Conservation (phyloP, 2,113 vertebrate genomes). For the Eolophus roseicapilla region DNA sequence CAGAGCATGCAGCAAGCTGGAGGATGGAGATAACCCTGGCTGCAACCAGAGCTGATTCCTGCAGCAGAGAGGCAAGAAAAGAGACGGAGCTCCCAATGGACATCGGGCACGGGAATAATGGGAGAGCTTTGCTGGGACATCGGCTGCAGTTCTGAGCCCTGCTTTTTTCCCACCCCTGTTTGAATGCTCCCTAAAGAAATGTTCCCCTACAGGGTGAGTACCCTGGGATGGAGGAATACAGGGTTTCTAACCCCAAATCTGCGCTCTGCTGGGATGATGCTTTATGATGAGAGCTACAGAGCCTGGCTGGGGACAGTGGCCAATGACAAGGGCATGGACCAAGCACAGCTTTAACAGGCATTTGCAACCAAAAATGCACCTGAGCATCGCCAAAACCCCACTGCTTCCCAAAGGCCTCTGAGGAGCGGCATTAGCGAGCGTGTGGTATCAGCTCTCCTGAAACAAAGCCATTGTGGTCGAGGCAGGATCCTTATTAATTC, state of each 20-base stretch:
- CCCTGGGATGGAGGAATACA: neutral
- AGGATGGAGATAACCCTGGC: conserved; percentile 43
- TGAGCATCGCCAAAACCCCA: conserved; percentile 8
- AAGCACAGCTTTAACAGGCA: neutral
- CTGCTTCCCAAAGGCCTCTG: conserved; percentile 2
- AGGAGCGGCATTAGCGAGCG: neutral
- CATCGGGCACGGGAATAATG: neutral
- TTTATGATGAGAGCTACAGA: neutral
- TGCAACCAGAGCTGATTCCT: neutral
- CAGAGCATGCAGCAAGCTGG: conserved; percentile 41
- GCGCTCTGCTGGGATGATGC: accelerated
- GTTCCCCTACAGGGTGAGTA: neutral
- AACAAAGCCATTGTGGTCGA: conserved; percentile 39
- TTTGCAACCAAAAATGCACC: neutral
- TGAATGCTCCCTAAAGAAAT: neutral
- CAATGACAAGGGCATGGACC: neutral
- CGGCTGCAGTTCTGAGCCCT: neutral
- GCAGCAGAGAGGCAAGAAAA: neutral
- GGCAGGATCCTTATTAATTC: conserved; percentile 46
- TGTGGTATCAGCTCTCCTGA: conserved; percentile 50
- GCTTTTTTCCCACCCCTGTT: neutral
- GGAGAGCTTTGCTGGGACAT: neutral
- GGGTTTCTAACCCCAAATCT: neutral
- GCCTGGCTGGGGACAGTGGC: neutral
- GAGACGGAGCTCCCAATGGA: neutral